A percentile compares a stretch with the other conserved stretches of the same genome.
Conservation (phyloP, 2,888 invertebrate species). For the Ypsolopha scabrella region DNA sequence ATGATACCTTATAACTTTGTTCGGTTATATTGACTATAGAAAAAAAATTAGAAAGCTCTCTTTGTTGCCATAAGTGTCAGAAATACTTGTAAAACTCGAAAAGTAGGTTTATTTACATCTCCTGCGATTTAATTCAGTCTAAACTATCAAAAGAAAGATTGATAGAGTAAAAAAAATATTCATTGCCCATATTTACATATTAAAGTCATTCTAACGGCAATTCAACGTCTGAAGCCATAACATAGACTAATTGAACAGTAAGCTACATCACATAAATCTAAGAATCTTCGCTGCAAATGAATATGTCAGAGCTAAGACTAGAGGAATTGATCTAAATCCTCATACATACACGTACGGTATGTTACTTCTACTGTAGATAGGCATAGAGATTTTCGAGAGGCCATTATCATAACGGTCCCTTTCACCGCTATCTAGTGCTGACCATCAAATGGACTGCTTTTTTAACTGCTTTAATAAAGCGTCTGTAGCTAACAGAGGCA, state of each 20-base stretch:
- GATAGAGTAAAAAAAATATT: too few relatives aligned
- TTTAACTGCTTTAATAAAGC: conserved; percentile 61
- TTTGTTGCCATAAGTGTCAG: too few relatives aligned
- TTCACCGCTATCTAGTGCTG: conserved; percentile 63
- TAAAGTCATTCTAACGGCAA: too few relatives aligned
- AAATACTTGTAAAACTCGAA: too few relatives aligned
- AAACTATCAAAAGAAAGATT: too few relatives aligned
- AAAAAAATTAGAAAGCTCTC: too few relatives aligned
- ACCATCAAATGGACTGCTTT: conserved; percentile 62
- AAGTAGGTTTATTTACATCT: too few relatives aligned
- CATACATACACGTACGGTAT: not conserved
- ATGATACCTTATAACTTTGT: too few relatives aligned
- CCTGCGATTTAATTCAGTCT: too few relatives aligned
- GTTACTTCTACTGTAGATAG: not conserved
- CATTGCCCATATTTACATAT: too few relatives aligned
- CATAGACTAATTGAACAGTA: not conserved
- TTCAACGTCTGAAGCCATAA: too few relatives aligned
- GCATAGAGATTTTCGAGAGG: conserved; percentile 38
- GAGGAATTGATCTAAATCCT: conserved; percentile 35
- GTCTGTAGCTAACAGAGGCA: conserved; percentile 34
- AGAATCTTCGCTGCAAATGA: conserved; percentile 13
- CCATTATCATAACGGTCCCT: conserved; percentile 64
- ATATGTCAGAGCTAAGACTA: conserved; percentile 27
- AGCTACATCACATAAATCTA: not conserved
- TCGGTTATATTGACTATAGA: too few relatives aligned